Base-by-base conservation (phyloP, 2,888 invertebrate genomes). In the Malthinus seriepunctatus region DNA sequence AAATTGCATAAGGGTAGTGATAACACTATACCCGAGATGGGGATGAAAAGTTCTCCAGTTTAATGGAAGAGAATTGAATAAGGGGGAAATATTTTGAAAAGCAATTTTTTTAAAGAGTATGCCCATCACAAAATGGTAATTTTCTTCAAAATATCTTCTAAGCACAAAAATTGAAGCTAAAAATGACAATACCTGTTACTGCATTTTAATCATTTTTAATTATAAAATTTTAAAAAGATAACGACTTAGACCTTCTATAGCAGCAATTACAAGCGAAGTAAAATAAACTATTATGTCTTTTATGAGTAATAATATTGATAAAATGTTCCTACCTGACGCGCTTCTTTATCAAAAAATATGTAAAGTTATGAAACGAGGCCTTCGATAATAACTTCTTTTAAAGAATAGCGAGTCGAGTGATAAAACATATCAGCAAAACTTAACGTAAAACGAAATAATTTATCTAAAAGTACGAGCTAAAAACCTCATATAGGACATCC, bases 341-440 rank as follows among this genome's bases (percentile, higher is more conserved):
- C 39, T 47, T 54, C 47, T 39, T 52, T 57, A 57, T 57, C 57
- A 51, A 47, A 51, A 23, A 60, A 48, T 55, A 56, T 60, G 60
- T 39, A 60, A 60, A 60, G 35, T 55, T 51, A 60, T 60, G 55
- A 54, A 60, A 55, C 51, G 46, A 51, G 55, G 51, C 39, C 56
- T 60, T 42, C 34, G 42, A 23, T 48, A 55, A 60, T 60, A 56
- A 59, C 38, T 34, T 33, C 49, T 9, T 31, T 23, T 10, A 45
- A 37, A 38, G 45, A 56, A 56, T 50, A 49, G 8, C 50, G 56
- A 44, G 50, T 45, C 10, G 38, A 32, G 32, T 35, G 51, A 57
- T 57, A 48, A 39, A 32, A 4, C n/a, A 7, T 56, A 56, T 56
- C 47, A 47, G 38, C 46, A 12, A 37, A 9, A 46, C 31, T 33